These are phyloP conservation scores for Cotesia glomerata DNA, from an alignment of 1,140 invertebrate species.

Conservation along the genomic window DNA sequence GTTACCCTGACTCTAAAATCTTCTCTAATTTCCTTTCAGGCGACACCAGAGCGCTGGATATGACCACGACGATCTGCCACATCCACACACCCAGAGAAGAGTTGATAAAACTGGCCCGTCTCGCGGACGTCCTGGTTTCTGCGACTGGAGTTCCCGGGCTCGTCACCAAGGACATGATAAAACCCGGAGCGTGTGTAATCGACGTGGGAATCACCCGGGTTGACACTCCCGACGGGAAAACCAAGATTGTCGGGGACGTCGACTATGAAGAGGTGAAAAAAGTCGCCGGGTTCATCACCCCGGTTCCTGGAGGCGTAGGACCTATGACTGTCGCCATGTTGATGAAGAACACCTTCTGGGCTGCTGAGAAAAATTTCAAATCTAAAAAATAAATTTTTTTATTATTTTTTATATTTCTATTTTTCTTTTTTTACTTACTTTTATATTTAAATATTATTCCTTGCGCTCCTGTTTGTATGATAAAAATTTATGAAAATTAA, in stretches of 20 bases:
- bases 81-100: constrained; percentile 81
- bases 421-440: neutral
- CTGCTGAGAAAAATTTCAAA: constrained; percentile 62
- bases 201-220: constrained; percentile 87
- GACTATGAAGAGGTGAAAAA: constrained; percentile 81
- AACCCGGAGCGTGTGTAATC: constrained; percentile 85
- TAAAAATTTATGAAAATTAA: too few species aligned
- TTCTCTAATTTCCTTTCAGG: constrained; percentile 43
- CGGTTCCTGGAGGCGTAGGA: constrained; percentile 88
- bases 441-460: too few species aligned
- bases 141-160: constrained; percentile 82
- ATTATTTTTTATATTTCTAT: constrained; percentile 17
- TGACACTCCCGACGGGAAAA: constrained; percentile 68
- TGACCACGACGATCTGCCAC: constrained; percentile 88
- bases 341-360: constrained; percentile 82
- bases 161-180: constrained; percentile 85
- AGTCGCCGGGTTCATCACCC: constrained; percentile 81
- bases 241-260: constrained; percentile 84
- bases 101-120: constrained; percentile 70
- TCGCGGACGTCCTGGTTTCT: constrained; percentile 83
- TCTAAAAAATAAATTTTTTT: constrained; percentile 16
- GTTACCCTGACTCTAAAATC: too few species aligned
- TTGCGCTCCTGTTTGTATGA: too few species aligned
- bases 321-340: constrained; percentile 91
- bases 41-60: constrained; percentile 73